Base-by-base conservation (phyloP, 1,140 invertebrate species). In the Saccostrea echinata region DNA sequence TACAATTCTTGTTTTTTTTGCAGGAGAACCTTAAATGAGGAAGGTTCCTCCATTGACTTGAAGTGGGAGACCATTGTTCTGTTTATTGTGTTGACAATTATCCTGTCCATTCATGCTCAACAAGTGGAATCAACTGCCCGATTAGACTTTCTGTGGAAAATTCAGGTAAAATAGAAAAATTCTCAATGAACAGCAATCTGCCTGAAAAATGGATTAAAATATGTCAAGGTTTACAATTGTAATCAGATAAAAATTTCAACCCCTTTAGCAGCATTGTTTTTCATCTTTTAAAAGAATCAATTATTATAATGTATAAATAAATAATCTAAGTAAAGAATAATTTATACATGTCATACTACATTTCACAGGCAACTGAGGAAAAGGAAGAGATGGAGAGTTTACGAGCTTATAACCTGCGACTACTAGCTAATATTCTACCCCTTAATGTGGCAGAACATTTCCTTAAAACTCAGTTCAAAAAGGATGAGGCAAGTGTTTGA, bases 391-490 rank as follows among this genome's bases (percentile, higher is more conserved):
- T 94, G 94, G 93, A 94, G 87, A 93, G 90, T 87, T 86, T 94
- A n/a, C 80, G 93, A 82, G 93, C 93, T 0, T 94, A 94, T 84
- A 94, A 94, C 85, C 89, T 94, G 27, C 93, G 91, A 55, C 91
- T 94, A 4, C 95, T 99, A n/a, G 98, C 98, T 94, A 99, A 99
- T 95, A 96, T 99, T 90, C 95, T 99, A 53, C 98, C 98, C 18
- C 96, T 97, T 71, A 97, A 98, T 95, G 98, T 99, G 71, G 98
- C 98, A 81, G 97, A 97, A 83, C 98, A 99, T 95, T 99, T 99
- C 95, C 96, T 99, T 4, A 92, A 91, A 87, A 97, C 90, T 24
- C 93, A 93, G 61, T 90, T 94, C 71, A 92, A 95, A 71, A 93
- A 95, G 84, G 92, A 94, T 84, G 94, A 95, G 88, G 95, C 95